Evolutionary conservation across 1,140 invertebrate genomes (phyloP), one percentile per base, ranked within the genome.

Genomic region (Calephelis nemesis): DNA sequence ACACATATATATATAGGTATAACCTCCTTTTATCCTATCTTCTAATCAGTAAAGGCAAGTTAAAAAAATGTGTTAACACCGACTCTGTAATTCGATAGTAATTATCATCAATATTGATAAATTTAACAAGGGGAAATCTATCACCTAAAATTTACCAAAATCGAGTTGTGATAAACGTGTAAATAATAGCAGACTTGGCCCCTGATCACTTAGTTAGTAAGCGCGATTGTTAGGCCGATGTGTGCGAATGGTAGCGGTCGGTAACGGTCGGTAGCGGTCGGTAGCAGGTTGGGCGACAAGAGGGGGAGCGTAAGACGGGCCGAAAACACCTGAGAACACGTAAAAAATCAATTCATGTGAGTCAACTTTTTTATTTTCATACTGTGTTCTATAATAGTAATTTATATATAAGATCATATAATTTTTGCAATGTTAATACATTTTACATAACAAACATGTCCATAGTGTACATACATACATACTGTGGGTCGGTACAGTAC

Each of bases 361-460:
- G 80, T 88, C 82, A 90, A 88, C 82, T 88, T 88, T 87, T 90
- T 90, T 90, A 88, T 90, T 90, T 88, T 74, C 84, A 87, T 90
- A 90, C 84, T 88, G 87, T 87, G 87, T 90, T 86, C 87, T 91
- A 90, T 91, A 90, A 91, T 90, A 90, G 81, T 89, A 90, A 90
- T 90, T 88, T 89, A 89, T 91, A 86, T 90, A 88, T 90, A 90
- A 89, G 89, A 89, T 90, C 86, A 91, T 91, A 90, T 89, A 88
- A 88, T 90, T 89, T 87, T 87, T 89, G 89, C 84, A 91, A 91
- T 86, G 85, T 90, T 90, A 88, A 90, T 91, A 90, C 88, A 91
- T 89, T 90, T 87, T 90, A 90, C 85, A 90, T 88, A 91, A 91
- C 89, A 90, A 87, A 89, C 84, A 88, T 87, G 76, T 89, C 84